Conservation (phyloP, 2,888 invertebrate species). For the Aleiodes alternator region DNA sequence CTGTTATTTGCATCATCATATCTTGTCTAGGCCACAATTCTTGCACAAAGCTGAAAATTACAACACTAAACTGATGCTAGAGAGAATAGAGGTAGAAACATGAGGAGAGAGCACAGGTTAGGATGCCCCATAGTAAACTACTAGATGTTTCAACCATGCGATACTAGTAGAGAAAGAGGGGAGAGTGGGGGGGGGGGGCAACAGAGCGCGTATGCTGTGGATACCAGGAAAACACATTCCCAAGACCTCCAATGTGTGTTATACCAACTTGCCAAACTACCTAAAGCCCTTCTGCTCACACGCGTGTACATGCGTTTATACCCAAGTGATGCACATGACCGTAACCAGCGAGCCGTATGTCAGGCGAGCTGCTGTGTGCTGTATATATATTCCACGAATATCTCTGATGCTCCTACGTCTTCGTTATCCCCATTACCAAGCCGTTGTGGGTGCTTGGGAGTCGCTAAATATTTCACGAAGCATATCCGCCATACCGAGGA, state of each 20-base stretch:
- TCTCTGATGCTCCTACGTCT: conserved; percentile 60
- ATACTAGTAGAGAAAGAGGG: not conserved
- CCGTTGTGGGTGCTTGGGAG: conserved; percentile 51
- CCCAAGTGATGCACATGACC: conserved; percentile 18
- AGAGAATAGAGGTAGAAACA: conserved; percentile 9
- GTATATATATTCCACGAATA: conserved; percentile 31
- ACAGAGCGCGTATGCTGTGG: conserved; percentile 1
- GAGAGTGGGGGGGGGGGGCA: too few species aligned
- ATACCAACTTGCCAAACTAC: conserved; percentile 34
- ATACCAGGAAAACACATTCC: conserved; percentile 30
- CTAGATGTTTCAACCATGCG: conserved; percentile 4
- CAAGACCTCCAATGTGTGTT: conserved; percentile 27
- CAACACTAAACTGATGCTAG: conserved; percentile 58
- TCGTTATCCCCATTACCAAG: conserved; percentile 65
- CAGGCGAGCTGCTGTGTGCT: conserved; percentile 11
- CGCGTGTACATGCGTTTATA: conserved; percentile 32
- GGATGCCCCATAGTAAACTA: conserved; percentile 12
- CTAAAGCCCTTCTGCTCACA: conserved; percentile 20
- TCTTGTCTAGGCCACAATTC: conserved; percentile 61
- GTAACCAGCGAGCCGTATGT: conserved; percentile 8
- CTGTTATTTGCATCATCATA: conserved; percentile 60
- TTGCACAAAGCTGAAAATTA: conserved; percentile 61
- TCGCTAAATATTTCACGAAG: conserved; percentile 60
- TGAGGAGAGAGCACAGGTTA: not conserved
- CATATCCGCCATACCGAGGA: conserved; percentile 33